Conservation (phyloP, 2,888 invertebrate genomes). For the Lacanobia oleracea region DNA sequence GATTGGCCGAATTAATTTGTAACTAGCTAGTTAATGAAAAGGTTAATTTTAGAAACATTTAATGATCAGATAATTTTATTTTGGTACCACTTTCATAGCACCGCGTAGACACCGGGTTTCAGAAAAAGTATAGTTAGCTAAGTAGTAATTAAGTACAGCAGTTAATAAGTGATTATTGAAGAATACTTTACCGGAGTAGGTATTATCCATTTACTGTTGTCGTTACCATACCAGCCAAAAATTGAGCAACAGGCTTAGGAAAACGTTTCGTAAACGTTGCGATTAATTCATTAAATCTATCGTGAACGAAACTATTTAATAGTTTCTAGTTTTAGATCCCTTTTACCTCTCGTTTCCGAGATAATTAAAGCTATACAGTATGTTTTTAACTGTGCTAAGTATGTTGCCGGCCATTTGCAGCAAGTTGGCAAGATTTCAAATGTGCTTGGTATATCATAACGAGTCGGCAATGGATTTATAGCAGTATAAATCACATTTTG, state of each 20-base stretch:
- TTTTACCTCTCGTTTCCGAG: conserved; percentile 24
- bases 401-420: conserved; percentile 75
- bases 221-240: neutral
- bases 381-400: conserved; percentile 59
- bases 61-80: neutral
- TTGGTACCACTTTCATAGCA: neutral
- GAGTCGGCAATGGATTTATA: conserved; percentile 84
- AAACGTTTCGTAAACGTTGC: neutral
- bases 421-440: conserved; percentile 86
- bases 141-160: neutral
- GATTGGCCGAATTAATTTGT: neutral
- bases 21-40: neutral
- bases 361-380: conserved; percentile 36
- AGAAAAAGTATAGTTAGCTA: too few relatives aligned
- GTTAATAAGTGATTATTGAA: neutral
- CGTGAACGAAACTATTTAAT: neutral
- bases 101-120: neutral
- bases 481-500: conserved; percentile 82
- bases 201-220: neutral
- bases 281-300: conserved; percentile 20
- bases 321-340: conserved; percentile 13
- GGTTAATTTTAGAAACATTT: too few relatives aligned
- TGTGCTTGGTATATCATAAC: conserved; percentile 81
- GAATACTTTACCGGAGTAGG: neutral
- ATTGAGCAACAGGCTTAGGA: conserved; percentile 12